phyloP scores from a whole-genome alignment of 2,888 invertebrate genomes.

The Oxyteleia sp. region DNA sequence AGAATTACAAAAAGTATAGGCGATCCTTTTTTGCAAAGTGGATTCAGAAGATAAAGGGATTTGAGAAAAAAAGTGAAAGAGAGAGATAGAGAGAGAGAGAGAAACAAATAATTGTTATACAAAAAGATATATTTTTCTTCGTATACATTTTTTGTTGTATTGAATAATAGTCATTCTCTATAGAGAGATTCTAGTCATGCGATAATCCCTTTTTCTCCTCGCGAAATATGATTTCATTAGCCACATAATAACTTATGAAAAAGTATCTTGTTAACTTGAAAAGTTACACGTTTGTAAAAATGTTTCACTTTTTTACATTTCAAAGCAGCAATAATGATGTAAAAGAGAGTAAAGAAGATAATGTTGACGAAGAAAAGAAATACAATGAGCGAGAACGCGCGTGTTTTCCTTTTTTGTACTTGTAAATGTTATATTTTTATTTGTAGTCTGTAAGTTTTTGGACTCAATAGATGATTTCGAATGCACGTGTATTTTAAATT shows the following conservation, averaged over 20 bases:
- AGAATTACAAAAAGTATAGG: constrained; percentile 34
- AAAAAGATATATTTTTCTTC: constrained; percentile 73
- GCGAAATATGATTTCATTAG: constrained; percentile 51
- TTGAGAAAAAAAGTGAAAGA: constrained; percentile 39
- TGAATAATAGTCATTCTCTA: constrained; percentile 62
- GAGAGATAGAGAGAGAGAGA: constrained; percentile 43
- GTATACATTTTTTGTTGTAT: constrained; percentile 59
- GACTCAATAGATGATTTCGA: constrained; percentile 56
- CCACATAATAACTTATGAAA: constrained; percentile 60
- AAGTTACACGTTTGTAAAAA: constrained; percentile 51
- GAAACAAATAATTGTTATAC: constrained; percentile 56
- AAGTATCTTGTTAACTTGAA: constrained; percentile 58
- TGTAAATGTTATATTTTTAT: constrained; percentile 63
- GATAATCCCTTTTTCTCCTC: constrained; percentile 70
- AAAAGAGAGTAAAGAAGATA: constrained; percentile 22
- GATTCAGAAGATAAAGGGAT: constrained; percentile 59
- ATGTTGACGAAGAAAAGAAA: constrained; percentile 11
- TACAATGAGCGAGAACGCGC: constrained; percentile 42
- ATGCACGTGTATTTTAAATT: constrained; percentile 65
- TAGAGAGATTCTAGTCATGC: constrained; percentile 72
- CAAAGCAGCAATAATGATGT: constrained; percentile 55
- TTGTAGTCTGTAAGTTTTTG: constrained; percentile 60
- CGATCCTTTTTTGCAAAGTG: constrained; percentile 33
- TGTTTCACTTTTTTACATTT: constrained; percentile 60
- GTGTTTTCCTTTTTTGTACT: constrained; percentile 67